These are phyloP conservation scores for Zaprionus obscuricornis DNA, from an alignment of 2,888 invertebrate species.

Conservation along the genomic window DNA sequence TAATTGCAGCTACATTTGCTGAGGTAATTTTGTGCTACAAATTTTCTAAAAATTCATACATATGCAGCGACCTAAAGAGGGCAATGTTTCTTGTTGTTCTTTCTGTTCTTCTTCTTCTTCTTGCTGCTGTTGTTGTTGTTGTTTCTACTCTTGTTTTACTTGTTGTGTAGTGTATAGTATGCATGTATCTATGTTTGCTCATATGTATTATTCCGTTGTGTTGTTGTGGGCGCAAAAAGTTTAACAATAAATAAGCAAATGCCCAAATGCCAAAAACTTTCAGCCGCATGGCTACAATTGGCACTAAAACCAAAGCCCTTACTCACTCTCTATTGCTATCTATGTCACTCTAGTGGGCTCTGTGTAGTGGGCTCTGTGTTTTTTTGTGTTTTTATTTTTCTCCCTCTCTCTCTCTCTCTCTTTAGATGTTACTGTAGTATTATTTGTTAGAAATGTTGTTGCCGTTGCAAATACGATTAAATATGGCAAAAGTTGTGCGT, in stretches of 20 bases:
- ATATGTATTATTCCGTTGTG: constrained; percentile 26
- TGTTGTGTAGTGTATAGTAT: too few relatives aligned
- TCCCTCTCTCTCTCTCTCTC: constrained; percentile 15
- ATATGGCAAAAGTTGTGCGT: constrained; percentile 80
- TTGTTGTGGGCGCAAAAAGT: constrained; percentile 67
- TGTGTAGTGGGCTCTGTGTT: too few relatives aligned
- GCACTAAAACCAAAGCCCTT: constrained; percentile 37
- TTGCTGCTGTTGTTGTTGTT: neutral
- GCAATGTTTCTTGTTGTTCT: constrained; percentile 12
- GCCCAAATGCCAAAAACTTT: constrained; percentile 71
- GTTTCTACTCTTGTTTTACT: too few relatives aligned
- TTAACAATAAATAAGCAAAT: constrained; percentile 80
- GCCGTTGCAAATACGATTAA: constrained; percentile 71
- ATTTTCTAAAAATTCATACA: constrained; percentile 50
- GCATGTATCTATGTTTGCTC: too few relatives aligned
- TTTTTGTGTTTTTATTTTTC: too few relatives aligned
- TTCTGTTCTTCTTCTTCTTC: constrained; percentile 1
- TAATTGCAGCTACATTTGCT: constrained; percentile 43
- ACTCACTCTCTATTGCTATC: neutral
- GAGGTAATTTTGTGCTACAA: constrained; percentile 59
- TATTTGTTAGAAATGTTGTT: constrained; percentile 52
- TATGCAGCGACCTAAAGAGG: constrained; percentile 39
- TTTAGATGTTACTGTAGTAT: neutral
- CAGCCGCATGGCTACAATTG: constrained; percentile 59
- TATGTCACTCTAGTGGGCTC: too few relatives aligned